Percentiles rank a stretch among this genome's conserved stretches.
phyloP scores from a whole-genome alignment of 1,140 invertebrate genomes.

The Habropoda laboriosa region DNA sequence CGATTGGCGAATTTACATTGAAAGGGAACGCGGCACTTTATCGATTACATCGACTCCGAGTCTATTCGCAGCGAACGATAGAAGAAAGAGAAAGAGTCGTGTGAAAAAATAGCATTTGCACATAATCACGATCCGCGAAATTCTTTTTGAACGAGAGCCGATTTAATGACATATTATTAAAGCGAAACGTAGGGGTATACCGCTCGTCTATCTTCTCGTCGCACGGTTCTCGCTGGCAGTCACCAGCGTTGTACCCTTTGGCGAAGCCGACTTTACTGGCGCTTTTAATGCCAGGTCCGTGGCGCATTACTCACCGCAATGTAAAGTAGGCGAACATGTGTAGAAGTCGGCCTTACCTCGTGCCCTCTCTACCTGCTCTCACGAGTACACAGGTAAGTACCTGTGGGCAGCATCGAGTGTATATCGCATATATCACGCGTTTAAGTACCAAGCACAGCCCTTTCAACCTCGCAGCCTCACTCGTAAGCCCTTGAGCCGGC shows the following conservation, averaged over 20 bases:
- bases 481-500: slow-evolving; percentile 27
- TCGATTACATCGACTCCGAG: background rate
- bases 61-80: too few species aligned
- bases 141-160: slow-evolving; percentile 33
- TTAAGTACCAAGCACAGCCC: slow-evolving; percentile 68
- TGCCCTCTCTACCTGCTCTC: slow-evolving; percentile 40
- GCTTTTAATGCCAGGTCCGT: slow-evolving; percentile 66
- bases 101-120: slow-evolving; percentile 29
- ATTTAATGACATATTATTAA: slow-evolving; percentile 62
- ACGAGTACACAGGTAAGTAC: slow-evolving; percentile 63
- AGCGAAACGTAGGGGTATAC: background rate
- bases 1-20: slow-evolving; percentile 20
- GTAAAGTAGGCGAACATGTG: slow-evolving; percentile 72
- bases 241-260: slow-evolving; percentile 53
- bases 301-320: slow-evolving; percentile 69
- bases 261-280: slow-evolving; percentile 62
- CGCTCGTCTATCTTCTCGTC: slow-evolving; percentile 58
- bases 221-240: slow-evolving; percentile 42
- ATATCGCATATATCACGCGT: slow-evolving; percentile 72
- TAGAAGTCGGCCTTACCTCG: slow-evolving; percentile 49
- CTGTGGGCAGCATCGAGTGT: slow-evolving; percentile 59
- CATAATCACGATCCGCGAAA: slow-evolving; percentile 45
- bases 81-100: background rate
- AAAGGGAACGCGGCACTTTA: background rate
- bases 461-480: slow-evolving; percentile 59